Percentiles rank a stretch among this genome's conserved stretches.
Conservation (phyloP, 2,113 vertebrate species). For the Myrmecobius fasciatus region DNA sequence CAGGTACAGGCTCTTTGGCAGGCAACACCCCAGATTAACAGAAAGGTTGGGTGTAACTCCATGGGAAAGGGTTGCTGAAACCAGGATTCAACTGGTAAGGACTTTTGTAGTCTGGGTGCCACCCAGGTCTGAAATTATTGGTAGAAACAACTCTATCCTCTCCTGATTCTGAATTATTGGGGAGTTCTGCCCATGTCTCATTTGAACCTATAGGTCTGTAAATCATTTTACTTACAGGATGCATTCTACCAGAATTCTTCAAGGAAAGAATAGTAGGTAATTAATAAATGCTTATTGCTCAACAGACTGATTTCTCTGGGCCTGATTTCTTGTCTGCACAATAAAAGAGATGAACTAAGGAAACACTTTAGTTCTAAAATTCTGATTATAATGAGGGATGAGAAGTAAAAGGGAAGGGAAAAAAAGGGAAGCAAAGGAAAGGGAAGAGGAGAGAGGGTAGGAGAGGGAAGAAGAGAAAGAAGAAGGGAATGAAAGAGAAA, state of each 20-base stretch:
- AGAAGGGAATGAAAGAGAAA: not conserved
- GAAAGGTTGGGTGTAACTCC: not conserved
- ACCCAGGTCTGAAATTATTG: not conserved
- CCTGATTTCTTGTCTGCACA: not conserved
- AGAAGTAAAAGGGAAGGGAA: not conserved
- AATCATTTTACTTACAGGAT: not conserved
- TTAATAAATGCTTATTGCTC: not conserved
- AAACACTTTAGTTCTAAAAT: not conserved
- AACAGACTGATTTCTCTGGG: not conserved
- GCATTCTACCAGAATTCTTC: not conserved
- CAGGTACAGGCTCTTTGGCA: not conserved
- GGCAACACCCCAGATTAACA: not conserved
- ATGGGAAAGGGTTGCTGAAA: not conserved
- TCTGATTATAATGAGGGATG: not conserved
- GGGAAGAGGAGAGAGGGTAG: not conserved
- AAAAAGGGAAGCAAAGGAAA: not conserved
- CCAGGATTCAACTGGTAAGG: not conserved
- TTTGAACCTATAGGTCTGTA: not conserved
- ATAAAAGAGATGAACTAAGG: not conserved
- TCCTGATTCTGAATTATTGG: not conserved
- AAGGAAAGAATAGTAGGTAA: not conserved
- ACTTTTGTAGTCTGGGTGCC: not conserved
- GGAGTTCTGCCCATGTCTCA: not conserved
- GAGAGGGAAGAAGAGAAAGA: not conserved
- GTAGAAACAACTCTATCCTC: not conserved